These are phyloP conservation scores for Chelonia mydas DNA, from an alignment of 2,797 vertebrate species.

Conservation along the genomic window DNA sequence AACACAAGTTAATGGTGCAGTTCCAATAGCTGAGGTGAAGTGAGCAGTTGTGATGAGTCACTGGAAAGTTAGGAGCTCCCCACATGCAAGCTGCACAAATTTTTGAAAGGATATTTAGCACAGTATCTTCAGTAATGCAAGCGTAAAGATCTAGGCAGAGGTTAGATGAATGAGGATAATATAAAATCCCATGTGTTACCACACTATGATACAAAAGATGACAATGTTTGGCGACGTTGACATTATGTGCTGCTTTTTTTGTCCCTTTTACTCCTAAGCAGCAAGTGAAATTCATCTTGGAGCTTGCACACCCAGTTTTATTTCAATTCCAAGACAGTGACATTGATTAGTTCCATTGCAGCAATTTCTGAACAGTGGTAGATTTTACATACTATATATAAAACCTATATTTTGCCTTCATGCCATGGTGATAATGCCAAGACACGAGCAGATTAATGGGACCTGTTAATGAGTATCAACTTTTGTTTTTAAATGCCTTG, in stretches of 20 bases:
- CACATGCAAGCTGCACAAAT: rapidly evolving
- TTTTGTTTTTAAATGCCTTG: background rate
- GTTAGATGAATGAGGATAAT: background rate
- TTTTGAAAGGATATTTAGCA: background rate
- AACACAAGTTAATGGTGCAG: slow-evolving; percentile 38
- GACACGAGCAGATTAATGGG: background rate
- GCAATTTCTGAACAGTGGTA: rapidly evolving
- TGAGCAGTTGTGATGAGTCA: slow-evolving; percentile 25
- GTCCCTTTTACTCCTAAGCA: background rate
- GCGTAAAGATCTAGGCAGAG: background rate
- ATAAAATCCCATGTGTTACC: background rate
- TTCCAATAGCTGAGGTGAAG: background rate
- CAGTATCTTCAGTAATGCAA: background rate
- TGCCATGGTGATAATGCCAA: background rate
- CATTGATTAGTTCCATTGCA: background rate
- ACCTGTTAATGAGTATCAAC: background rate
- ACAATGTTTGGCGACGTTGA: background rate
- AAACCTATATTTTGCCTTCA: background rate
- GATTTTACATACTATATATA: background rate
- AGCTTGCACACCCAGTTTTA: background rate
- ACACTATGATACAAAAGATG: background rate
- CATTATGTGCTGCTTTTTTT: background rate
- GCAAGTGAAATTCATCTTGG: background rate
- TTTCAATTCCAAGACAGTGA: background rate
- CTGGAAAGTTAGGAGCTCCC: background rate